These are phyloP conservation scores for Chloropsis cyanopogon DNA, from an alignment of 2,113 vertebrate species.

Conservation along the genomic window DNA sequence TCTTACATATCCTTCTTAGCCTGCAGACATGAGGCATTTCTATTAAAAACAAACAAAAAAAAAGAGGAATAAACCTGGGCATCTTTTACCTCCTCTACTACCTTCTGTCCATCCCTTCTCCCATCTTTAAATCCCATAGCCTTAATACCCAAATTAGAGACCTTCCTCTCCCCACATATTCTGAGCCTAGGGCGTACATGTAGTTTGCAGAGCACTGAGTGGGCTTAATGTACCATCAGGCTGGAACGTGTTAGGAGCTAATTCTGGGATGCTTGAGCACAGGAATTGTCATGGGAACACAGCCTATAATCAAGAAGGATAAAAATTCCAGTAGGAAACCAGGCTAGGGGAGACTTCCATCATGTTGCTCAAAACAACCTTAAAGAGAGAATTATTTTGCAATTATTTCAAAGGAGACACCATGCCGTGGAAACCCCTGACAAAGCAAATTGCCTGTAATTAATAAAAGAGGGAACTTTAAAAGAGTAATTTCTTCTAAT, in stretches of 20 bases:
- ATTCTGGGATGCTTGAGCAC: slow-evolving; percentile 52
- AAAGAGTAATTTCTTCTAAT: neutral
- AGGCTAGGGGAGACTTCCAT: neutral
- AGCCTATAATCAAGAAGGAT: slow-evolving; percentile 45
- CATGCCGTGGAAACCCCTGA: neutral
- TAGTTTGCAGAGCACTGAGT: slow-evolving; percentile 46
- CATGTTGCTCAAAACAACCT: neutral
- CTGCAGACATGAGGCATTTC: neutral
- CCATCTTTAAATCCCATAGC: neutral
- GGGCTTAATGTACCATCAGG: slow-evolving; percentile 58
- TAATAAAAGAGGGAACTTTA: neutral
- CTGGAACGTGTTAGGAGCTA: slow-evolving; percentile 57
- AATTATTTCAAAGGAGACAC: neutral
- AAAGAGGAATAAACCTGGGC: neutral
- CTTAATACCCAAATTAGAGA: neutral
- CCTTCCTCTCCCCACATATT: neutral
- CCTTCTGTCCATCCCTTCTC: neutral
- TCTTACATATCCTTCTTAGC: neutral
- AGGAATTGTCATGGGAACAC: slow-evolving; percentile 64
- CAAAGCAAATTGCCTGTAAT: neutral
- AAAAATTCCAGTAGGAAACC: slow-evolving; percentile 41
- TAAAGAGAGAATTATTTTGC: neutral
- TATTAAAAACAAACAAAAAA: neutral
- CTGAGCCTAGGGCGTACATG: neutral
- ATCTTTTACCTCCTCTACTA: neutral